Base-by-base conservation (phyloP, 2,797 vertebrate species). In the Telmatherina bonti region DNA sequence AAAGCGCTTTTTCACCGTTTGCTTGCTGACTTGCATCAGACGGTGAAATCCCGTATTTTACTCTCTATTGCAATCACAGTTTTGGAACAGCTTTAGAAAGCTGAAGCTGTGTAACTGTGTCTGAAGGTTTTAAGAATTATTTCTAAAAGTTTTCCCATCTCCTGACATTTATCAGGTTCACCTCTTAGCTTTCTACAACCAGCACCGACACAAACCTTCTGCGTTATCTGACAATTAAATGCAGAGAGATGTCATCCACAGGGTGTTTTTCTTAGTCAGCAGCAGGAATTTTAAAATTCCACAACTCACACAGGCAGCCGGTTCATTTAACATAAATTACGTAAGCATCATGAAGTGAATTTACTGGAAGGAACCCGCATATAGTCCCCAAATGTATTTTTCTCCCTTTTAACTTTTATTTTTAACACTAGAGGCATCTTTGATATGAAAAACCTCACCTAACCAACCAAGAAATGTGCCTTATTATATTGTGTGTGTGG, bases 151-250 rank as follows among this genome's bases (percentile, higher is more conserved):
- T 65, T 49, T 64, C 10, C 43, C 15, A 29, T 27, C 26, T 29
- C 33, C 20, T 66, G 61, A 47, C 53, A 72, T 72, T 60, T 43
- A 57, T 78, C 24, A 66, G 18, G 76, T 31, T 56, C 62, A 35
- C 43, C 31, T 67, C 67, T 58, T 47, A 38, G 12, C 1, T 60
- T 67, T 60, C 16, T 24, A 26, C 36, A 43, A 52, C 24, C 22
- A 38, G 31, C 29, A 15, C 57, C 67, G 41, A 60, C 51, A 64
- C 58, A 49, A 74, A 49, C 45, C 18, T 30, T 18, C 16, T 52
- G 27, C 16, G 45, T 65, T 38, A 20, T 58, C 62, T 71, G 72
- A 43, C 70, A 81, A 76, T 77, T 77, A 57, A 62, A 64, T 26
- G 58, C 55, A n/a, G 30, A 41, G 33, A 63, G 57, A 38, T 5